Base-by-base conservation (phyloP, 2,113 vertebrate species). In the Gadus chalcogrammus region DNA sequence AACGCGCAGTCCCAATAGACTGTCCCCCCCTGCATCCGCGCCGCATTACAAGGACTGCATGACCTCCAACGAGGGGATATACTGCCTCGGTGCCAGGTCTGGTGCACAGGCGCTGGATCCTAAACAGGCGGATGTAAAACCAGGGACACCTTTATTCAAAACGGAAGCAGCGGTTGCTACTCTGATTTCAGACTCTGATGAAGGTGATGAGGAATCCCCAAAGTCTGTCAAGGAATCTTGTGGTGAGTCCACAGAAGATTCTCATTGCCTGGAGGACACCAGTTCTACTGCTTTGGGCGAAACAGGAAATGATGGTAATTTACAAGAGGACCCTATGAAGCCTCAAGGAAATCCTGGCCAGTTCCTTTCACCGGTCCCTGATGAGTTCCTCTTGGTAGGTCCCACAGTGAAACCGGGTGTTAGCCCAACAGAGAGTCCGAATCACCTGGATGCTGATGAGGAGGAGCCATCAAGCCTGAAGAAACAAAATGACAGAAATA, bases 51-150 rank as follows among this genome's bases (percentile, higher is more conserved):
- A 94, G 85, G 95, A 97, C 63, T 96, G 94, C 80, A 95, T 95
- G 95, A 94, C 94, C 81, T 96, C 95, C 8, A 97, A 97, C 9
- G 95, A 97, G 87, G 95, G 94, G 20, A 97, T 97, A 80, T 97
- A 97, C 84, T 96, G 95, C 31, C 90, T 94, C 66, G 95, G 94
- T 71, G 82, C 94, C 69, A 95, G 93, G 73, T 91, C 81, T 71
- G 84, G 78, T 6, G 84, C 79, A 73, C 89, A 88, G 70, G 80
- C 62, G 5, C 65, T 15, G 58, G 61, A 68, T 52, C 62, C 62
- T 24, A 93, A 91, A n/a, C 90, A 92, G 42, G 79, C 84, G 8
- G 42, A 9, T 61, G 27, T 61, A 38, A 17, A 74, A 24, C 65
- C 74, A 38, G 89, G 81, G 82, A 90, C 89, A 71, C 69, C 87